Evolutionary conservation across 2,113 vertebrate genomes (phyloP).

Genomic region (Falco punctatus): DNA sequence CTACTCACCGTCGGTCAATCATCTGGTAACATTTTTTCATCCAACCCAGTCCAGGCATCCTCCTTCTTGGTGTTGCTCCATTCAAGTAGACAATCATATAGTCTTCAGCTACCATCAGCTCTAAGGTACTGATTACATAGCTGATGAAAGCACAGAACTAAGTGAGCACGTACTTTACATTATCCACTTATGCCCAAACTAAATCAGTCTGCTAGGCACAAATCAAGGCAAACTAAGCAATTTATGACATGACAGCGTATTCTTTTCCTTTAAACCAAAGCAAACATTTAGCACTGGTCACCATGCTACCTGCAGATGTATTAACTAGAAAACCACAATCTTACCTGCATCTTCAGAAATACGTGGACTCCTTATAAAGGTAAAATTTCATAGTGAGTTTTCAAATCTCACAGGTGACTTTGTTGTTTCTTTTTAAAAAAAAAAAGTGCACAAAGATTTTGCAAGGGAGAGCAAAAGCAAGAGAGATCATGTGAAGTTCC

Average conservation of each 20-base stretch:
- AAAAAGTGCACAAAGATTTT: background rate
- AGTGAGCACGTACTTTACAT: background rate
- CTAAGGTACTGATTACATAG: conserved; percentile 96
- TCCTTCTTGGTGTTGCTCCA: conserved; percentile 93
- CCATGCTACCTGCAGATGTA: background rate
- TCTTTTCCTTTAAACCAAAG: background rate
- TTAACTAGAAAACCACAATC: background rate
- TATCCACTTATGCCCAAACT: background rate
- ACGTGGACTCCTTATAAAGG: background rate
- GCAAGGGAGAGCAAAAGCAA: background rate
- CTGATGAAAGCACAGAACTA: conserved; percentile 68
- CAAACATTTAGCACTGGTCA: background rate
- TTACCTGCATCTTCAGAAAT: background rate
- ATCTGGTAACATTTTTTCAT: conserved; percentile 98
- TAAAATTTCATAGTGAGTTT: background rate
- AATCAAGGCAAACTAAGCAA: background rate
- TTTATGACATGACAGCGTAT: background rate
- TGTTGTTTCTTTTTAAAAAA: background rate
- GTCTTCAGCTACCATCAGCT: conserved; percentile 96
- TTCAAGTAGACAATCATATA: conserved; percentile 99
- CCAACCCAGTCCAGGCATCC: conserved; percentile 95
- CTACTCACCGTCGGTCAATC: conserved; percentile 90
- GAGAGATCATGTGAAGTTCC: background rate
- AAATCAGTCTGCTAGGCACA: background rate
- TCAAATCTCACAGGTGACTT: background rate